A percentile compares a stretch with the other conserved stretches of the same genome.
Evolutionary conservation across 1,140 invertebrate genomes (phyloP).

Genomic region (Megalonaias nervosa): DNA sequence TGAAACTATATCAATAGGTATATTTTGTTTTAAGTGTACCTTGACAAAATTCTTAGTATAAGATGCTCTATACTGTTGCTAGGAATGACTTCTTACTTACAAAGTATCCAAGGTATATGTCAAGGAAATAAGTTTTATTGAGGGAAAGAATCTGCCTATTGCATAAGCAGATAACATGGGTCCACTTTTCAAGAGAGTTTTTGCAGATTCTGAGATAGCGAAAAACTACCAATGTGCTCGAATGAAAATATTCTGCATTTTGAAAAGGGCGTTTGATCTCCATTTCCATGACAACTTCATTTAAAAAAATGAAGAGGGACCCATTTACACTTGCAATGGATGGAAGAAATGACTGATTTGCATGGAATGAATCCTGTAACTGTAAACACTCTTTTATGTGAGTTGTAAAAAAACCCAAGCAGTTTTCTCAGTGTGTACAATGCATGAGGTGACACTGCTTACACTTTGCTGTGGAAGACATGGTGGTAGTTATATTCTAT

Average conservation of each 20-base stretch:
- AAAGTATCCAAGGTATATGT: slow-evolving; percentile 8
- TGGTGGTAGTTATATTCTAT: slow-evolving; percentile 11
- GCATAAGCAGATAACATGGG: slow-evolving; percentile 5
- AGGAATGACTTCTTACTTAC: not conserved
- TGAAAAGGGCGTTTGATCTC: slow-evolving; percentile 1
- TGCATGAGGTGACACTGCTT: not conserved
- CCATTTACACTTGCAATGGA: slow-evolving; percentile 15
- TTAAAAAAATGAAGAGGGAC: not conserved
- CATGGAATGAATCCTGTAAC: slow-evolving; percentile 12
- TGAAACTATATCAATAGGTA: slow-evolving; percentile 1
- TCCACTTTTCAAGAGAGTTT: slow-evolving; percentile 6
- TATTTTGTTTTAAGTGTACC: not conserved
- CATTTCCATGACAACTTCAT: slow-evolving; percentile 7
- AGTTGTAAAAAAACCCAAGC: not conserved
- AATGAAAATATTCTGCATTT: slow-evolving; percentile 24
- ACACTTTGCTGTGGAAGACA: slow-evolving; percentile 18
- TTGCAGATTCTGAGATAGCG: slow-evolving; percentile 9
- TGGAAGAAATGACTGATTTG: slow-evolving; percentile 9
- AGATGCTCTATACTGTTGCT: not conserved
- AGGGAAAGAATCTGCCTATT: slow-evolving; percentile 12
- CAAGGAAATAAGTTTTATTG: slow-evolving; percentile 11
- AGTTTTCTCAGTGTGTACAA: slow-evolving; percentile 17
- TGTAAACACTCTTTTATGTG: slow-evolving; percentile 13
- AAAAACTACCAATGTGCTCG: slow-evolving; percentile 12
- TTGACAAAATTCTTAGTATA: not conserved